Conservation (phyloP, 53 echinoderm and acorn worm genomes). For the Holothuria leucospilota region DNA sequence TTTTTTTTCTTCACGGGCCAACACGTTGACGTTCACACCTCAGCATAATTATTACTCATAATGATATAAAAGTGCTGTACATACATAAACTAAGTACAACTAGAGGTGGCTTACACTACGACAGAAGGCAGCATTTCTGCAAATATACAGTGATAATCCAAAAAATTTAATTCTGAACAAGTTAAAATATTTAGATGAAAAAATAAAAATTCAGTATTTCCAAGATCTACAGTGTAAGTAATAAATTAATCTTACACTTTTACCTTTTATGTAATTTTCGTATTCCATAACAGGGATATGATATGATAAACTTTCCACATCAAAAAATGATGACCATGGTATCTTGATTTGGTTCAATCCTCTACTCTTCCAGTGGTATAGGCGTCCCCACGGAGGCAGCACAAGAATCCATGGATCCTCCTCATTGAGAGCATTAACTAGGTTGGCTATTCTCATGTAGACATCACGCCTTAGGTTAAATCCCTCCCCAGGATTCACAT, state of each 20-base stretch:
- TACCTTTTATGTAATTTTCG: slow-evolving; percentile 89
- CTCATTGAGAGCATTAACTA: slow-evolving; percentile 72
- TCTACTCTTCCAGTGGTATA: slow-evolving; percentile 94
- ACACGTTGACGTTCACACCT: too few relatives aligned
- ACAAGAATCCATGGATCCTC: slow-evolving; percentile 86
- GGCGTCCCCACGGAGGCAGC: slow-evolving; percentile 94
- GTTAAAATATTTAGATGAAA: too few relatives aligned
- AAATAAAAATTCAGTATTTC: too few relatives aligned
- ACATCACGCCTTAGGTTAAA: slow-evolving; percentile 96
- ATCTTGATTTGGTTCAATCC: slow-evolving; percentile 84
- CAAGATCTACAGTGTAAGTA: too few relatives aligned
- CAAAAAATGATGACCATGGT: slow-evolving; percentile 94
- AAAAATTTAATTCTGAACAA: too few relatives aligned
- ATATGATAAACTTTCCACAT: slow-evolving; percentile 76
- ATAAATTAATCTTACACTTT: not conserved
- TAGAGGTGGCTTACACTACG: too few relatives aligned
- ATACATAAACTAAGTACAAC: too few relatives aligned
- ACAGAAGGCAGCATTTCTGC: too few relatives aligned
- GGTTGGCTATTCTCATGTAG: slow-evolving; percentile 97
- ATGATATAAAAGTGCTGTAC: too few relatives aligned
- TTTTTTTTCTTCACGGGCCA: too few relatives aligned
- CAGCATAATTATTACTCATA: too few relatives aligned
- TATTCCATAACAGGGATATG: slow-evolving; percentile 96
- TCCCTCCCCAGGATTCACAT: slow-evolving; percentile 95
- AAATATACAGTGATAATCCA: too few relatives aligned